Evolutionary conservation across 2,888 invertebrate species (phyloP).

Genomic region (Hypena proboscidalis): DNA sequence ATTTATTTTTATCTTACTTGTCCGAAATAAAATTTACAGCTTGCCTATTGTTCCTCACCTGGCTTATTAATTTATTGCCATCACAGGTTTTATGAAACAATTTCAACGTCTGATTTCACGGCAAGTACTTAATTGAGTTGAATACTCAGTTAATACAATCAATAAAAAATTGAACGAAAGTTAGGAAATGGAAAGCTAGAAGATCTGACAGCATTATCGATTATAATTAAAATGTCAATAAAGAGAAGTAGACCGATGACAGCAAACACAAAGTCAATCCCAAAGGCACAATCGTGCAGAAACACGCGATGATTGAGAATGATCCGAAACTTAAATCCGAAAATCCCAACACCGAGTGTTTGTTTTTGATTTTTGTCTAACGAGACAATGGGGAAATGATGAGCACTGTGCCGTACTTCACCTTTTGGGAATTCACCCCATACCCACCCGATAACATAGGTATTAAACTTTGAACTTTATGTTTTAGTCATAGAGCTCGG

Average conservation of each 20-base stretch:
- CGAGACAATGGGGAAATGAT: constrained; percentile 86
- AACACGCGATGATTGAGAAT: constrained; percentile 72
- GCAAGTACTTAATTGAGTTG: too few relatives aligned
- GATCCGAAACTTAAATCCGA: constrained; percentile 75
- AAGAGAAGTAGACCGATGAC: constrained; percentile 27
- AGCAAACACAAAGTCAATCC: constrained; percentile 54
- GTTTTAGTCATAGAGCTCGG: constrained; percentile 50
- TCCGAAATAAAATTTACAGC: constrained; percentile 5
- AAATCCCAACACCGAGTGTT: constrained; percentile 79
- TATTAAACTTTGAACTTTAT: constrained; percentile 59
- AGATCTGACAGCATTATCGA: background rate
- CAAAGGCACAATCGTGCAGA: constrained; percentile 64
- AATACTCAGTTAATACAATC: too few relatives aligned
- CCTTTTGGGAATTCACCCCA: constrained; percentile 83
- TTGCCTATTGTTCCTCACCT: constrained; percentile 5
- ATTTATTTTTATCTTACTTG: too few relatives aligned
- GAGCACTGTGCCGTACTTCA: constrained; percentile 78
- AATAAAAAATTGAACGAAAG: too few relatives aligned
- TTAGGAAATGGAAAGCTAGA: too few relatives aligned
- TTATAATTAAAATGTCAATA: constrained; percentile 13
- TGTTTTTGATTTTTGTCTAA: constrained; percentile 86
- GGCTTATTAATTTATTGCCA: too few relatives aligned
- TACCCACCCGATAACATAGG: constrained; percentile 58
- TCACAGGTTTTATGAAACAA: too few relatives aligned
- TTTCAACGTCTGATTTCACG: too few relatives aligned